Evolutionary conservation across 2,797 vertebrate genomes (phyloP), one percentile per base, ranked within the genome.

Genomic region (Thaleichthys pacificus): DNA sequence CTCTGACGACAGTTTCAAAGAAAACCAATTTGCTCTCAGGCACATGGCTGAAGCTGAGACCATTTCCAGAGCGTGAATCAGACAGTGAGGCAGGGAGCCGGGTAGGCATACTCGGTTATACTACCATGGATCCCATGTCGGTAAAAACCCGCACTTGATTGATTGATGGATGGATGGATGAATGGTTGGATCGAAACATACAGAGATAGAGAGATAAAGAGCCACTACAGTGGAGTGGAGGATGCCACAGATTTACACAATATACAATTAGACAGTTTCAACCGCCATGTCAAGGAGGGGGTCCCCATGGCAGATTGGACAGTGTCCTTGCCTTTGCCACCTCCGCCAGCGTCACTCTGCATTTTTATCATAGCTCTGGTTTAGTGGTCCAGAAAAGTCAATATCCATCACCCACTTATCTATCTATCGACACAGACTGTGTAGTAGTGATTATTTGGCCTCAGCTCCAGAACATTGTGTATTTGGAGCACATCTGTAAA

Each of bases 1-100:
- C 21, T 24, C 58, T 24, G 58, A 24, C 19, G 5, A 56, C 15
- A n/a, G 58, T 49, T 70, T 61, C 24, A 22, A 49, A 58, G 57
- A 70, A 69, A 28, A 61, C 15, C 38, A 19, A 70, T 42, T 47
- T 61, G 57, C 57, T 60, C 30, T 30, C 3, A 57, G 66, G 66
- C 26, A 56, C 17, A 32, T 17, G 32, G 32, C 60, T 69, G 49
- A 58, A 38, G 21, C 24, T 21, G 67, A 68, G 9, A 54, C 67
- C 11, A 42, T 22, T 32, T 68, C 15, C 22, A 12, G 32, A 30
- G 21, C 14, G 8, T 35, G 51, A 35, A 19, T 19, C 11, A 58
- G 22, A 42, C 21, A 30, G 28, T 56, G 47, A 22, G 54, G 28
- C 24, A 21, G 5, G 32, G 56, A 58, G 30, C 30, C 22, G 51